Conservation (phyloP, 2,797 vertebrate species). For the Coregonus ussuriensis region DNA sequence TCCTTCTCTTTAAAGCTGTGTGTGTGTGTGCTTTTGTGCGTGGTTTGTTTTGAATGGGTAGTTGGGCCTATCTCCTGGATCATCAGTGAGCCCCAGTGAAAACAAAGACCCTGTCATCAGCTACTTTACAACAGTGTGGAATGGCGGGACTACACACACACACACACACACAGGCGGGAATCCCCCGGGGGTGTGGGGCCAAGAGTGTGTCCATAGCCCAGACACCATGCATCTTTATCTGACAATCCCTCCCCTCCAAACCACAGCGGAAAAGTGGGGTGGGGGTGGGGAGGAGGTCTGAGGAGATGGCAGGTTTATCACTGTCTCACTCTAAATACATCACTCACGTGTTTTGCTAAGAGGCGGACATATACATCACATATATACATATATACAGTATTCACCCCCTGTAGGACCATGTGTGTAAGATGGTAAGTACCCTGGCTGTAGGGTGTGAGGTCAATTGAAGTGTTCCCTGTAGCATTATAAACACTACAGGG, state of each 20-base stretch:
- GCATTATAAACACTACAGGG: constrained; percentile 23
- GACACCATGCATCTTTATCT: constrained; percentile 30
- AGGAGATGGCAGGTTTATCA: constrained; percentile 33
- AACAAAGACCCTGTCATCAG: constrained; percentile 29
- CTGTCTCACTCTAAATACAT: constrained; percentile 25
- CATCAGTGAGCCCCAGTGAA: constrained; percentile 7
- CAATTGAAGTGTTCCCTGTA: not conserved
- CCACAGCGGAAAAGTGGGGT: not conserved
- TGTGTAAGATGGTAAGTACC: not conserved
- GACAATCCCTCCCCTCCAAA: constrained; percentile 7
- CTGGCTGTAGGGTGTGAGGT: not conserved
- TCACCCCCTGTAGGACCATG: not conserved
- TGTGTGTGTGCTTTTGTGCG: not conserved
- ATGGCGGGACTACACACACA: constrained; percentile 12
- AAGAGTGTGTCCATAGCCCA: constrained; percentile 26
- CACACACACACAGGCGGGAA: constrained; percentile 1
- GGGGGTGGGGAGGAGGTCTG: not conserved
- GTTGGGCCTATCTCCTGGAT: constrained; percentile 7
- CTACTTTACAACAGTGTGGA: constrained; percentile 16
- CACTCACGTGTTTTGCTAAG: constrained; percentile 33
- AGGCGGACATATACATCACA: constrained; percentile 8
- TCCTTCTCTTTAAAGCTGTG: not conserved
- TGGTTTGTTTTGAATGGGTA: not conserved
- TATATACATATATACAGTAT: not conserved
- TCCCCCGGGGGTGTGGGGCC: constrained; percentile 16